These are phyloP conservation scores for Thysanoteuthis rhombus DNA, from an alignment of 2,888 invertebrate species.

Conservation along the genomic window DNA sequence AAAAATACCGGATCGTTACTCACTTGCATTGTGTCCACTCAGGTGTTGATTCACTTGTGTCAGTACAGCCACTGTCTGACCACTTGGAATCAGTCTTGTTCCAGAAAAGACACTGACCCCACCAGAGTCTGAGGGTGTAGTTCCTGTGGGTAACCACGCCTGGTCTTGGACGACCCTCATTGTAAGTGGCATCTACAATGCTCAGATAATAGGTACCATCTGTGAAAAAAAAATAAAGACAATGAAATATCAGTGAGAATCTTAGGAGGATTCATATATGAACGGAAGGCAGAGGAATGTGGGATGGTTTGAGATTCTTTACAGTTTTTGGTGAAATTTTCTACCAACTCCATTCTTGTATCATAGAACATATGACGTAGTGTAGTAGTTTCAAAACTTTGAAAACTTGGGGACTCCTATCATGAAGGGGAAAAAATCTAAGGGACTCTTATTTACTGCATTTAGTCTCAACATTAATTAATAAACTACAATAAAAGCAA, in stretches of 20 bases:
- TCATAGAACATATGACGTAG: no score
- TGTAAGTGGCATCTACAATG: constrained; percentile 59
- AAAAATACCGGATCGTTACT: constrained; percentile 21
- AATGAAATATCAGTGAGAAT: not conserved
- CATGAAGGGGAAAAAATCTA: no score
- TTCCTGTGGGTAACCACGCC: constrained; percentile 55
- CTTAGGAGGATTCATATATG: no score
- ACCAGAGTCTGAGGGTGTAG: constrained; percentile 62
- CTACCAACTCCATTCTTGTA: no score
- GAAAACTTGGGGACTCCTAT: no score
- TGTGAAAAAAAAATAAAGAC: constrained; percentile 42
- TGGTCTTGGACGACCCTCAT: constrained; percentile 54
- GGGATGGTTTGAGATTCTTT: no score
- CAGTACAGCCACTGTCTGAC: constrained; percentile 58
- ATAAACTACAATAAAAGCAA: no score
- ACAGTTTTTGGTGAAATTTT: no score
- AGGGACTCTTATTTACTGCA: no score
- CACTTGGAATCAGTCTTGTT: constrained; percentile 47
- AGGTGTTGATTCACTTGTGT: constrained; percentile 49
- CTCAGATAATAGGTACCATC: constrained; percentile 58
- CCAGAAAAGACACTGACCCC: constrained; percentile 64
- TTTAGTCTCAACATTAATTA: no score
- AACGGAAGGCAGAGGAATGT: no score
- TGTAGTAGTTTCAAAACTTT: no score
- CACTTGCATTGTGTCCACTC: constrained; percentile 57